Evolutionary conservation across 2,113 vertebrate genomes (phyloP).

Genomic region (Cottus gobio): DNA sequence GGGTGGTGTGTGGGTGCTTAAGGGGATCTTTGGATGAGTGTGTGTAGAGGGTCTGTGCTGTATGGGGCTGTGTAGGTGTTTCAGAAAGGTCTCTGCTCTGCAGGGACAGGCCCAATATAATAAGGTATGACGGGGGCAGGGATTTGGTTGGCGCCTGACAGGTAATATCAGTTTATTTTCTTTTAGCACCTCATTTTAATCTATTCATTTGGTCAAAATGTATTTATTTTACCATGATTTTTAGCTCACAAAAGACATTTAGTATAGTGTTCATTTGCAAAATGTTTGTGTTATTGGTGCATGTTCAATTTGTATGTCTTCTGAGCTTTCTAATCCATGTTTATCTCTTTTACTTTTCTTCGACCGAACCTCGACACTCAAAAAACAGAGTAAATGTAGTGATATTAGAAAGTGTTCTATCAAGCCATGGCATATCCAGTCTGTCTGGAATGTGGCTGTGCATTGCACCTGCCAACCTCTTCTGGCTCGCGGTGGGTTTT

Average conservation of each 20-base stretch:
- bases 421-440: background rate
- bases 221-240: background rate
- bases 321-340: background rate
- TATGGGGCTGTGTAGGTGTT: conserved; percentile 15
- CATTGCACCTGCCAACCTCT: background rate
- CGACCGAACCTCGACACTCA: background rate
- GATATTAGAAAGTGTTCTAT: background rate
- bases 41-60: background rate
- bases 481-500: background rate
- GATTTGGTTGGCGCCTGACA: background rate
- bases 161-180: background rate
- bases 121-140: background rate
- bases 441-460: background rate
- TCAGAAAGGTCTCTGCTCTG: conserved; percentile 20
- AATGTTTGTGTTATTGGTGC: background rate
- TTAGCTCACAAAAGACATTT: background rate
- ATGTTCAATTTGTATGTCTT: background rate
- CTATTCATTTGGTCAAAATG: background rate
- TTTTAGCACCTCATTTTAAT: background rate
- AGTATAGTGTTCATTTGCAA: background rate
- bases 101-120: background rate
- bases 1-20: conserved; percentile 11
- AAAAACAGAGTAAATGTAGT: background rate
- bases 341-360: background rate
- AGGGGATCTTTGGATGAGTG: conserved; percentile 19